phyloP scores from a whole-genome alignment of 2,797 vertebrate species.

The Myotis vivesi region DNA sequence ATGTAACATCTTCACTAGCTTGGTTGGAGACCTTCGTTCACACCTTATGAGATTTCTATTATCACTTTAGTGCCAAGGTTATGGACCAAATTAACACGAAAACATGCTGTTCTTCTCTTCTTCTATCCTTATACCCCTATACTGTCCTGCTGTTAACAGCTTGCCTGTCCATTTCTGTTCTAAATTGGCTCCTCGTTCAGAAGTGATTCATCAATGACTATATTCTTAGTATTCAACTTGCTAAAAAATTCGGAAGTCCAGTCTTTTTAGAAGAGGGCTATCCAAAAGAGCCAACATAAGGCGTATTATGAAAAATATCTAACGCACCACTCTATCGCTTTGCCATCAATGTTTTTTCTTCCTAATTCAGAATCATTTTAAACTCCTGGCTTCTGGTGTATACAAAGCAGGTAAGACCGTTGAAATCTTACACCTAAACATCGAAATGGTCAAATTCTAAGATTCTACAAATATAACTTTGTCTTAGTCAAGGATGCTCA shows the following conservation, averaged over 20 bases:
- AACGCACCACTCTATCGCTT: background rate
- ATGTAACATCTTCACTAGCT: conserved; percentile 40
- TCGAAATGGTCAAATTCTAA: background rate
- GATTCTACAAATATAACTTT: background rate
- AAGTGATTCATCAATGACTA: background rate
- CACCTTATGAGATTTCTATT: conserved; percentile 57
- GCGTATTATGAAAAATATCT: background rate
- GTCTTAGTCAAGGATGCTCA: background rate
- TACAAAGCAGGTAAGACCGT: background rate
- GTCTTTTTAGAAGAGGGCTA: background rate
- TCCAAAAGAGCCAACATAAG: background rate
- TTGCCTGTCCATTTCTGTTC: conserved; percentile 37
- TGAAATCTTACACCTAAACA: background rate
- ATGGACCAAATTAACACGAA: conserved; percentile 46
- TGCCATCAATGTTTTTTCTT: background rate
- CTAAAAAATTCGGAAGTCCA: background rate
- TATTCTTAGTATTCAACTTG: background rate
- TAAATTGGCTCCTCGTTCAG: conserved; percentile 51
- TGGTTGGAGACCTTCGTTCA: conserved; percentile 55
- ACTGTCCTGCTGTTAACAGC: conserved; percentile 39
- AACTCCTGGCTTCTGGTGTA: background rate
- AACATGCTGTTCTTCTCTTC: conserved; percentile 63
- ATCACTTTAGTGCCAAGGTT: conserved; percentile 56
- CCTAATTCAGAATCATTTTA: background rate
- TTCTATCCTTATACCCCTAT: background rate